Percentiles rank a stretch among this genome's conserved stretches.
These are phyloP conservation scores for Hippopotamyrus pictus DNA, from an alignment of 2,797 vertebrate species.

Conservation along the genomic window DNA sequence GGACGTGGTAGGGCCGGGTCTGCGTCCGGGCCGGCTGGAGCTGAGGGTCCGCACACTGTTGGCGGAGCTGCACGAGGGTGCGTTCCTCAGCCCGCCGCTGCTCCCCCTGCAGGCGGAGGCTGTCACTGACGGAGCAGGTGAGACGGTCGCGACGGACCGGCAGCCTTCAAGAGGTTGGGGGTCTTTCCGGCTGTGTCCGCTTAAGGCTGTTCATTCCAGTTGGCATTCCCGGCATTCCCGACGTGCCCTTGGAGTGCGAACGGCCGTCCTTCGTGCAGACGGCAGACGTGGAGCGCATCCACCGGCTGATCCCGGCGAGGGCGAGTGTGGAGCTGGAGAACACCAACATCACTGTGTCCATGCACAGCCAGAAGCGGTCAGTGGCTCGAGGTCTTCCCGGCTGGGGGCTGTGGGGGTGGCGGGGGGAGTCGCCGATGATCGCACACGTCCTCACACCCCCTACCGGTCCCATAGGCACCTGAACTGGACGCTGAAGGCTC, in stretches of 20 bases:
- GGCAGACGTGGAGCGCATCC: constrained; percentile 51
- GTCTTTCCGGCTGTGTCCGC: background rate
- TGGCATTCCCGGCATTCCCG: background rate
- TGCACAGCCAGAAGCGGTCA: constrained; percentile 95
- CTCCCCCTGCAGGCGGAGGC: constrained; percentile 31
- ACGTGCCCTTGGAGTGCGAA: constrained; percentile 38
- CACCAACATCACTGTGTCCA: constrained; percentile 82
- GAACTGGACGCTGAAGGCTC: constrained; percentile 89
- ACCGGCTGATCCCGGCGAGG: constrained; percentile 68
- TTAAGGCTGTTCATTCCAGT: background rate
- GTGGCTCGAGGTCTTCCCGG: constrained; percentile 20
- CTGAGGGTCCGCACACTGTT: constrained; percentile 71
- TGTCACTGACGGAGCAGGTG: background rate
- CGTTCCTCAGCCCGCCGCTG: constrained; percentile 78
- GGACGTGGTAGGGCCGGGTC: constrained; percentile 67
- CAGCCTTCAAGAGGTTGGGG: background rate
- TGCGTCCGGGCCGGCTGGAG: constrained; percentile 62
- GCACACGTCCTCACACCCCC: background rate
- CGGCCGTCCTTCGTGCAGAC: constrained; percentile 48
- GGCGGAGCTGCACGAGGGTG: constrained; percentile 85
- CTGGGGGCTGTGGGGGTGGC: background rate
- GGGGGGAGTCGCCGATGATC: background rate
- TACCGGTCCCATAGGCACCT: constrained; percentile 68
- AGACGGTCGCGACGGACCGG: background rate
- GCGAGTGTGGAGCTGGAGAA: constrained; percentile 85